Evolutionary conservation across 2,113 vertebrate species (phyloP).

Genomic region (Pithys albifrons): DNA sequence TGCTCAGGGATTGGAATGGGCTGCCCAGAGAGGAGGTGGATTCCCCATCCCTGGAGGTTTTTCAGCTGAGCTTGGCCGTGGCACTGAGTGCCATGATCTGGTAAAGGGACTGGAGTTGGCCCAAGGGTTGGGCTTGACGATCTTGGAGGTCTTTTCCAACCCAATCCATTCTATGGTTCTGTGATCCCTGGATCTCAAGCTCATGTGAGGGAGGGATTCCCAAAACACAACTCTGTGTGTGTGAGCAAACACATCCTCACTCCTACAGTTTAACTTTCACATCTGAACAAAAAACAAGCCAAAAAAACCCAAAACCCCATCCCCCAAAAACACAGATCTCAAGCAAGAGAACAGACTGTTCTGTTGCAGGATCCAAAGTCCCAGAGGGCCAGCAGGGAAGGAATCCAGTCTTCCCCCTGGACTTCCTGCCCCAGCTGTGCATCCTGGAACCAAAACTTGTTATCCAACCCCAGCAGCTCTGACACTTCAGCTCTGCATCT

Average conservation of each 20-base stretch:
- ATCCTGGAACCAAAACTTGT: background rate
- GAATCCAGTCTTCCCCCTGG: background rate
- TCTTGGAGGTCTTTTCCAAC: too few species aligned
- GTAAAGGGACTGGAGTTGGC: too few species aligned
- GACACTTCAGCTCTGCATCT: background rate
- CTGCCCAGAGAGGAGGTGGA: too few species aligned
- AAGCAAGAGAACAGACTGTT: background rate
- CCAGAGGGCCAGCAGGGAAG: background rate
- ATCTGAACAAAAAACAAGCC: background rate
- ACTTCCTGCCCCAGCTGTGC: background rate
- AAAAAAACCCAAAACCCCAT: background rate
- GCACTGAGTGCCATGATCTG: too few species aligned
- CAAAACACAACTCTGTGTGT: background rate
- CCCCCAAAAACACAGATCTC: background rate
- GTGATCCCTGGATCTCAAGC: background rate
- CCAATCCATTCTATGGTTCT: too few species aligned
- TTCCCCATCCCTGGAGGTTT: too few species aligned
- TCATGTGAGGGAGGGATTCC: background rate
- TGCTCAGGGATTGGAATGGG: too few species aligned
- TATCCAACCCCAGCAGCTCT: accelerated
- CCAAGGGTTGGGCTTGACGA: too few species aligned
- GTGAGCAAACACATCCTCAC: background rate
- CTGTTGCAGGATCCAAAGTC: accelerated
- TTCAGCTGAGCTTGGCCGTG: too few species aligned
- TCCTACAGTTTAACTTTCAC: background rate